Base-by-base conservation (phyloP, 2,113 vertebrate species). In the Pollachius pollachius region DNA sequence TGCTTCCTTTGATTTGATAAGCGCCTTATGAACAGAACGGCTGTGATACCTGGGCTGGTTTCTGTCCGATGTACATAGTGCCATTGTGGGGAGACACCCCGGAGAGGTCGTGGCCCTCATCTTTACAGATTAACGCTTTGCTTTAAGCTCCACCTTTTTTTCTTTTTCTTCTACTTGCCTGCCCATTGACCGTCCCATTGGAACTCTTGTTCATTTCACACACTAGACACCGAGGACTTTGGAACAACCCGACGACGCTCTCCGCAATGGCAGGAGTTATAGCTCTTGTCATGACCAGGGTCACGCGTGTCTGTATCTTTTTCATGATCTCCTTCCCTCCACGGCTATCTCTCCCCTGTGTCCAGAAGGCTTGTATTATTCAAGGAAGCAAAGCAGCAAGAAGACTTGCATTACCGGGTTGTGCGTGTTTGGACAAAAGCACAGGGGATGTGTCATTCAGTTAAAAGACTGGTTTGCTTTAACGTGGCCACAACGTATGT, bases 261-360 rank as follows among this genome's bases (percentile, higher is more conserved):
- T 65, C 23, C 2, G 69, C 21, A 61, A 73, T 34, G 67, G 27
- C 67, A 65, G 30, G 17, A 71, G 69, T 34, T 68, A 52, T 62
- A 62, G 15, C 65, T 65, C 48, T 72, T 59, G 19, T 16, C 34
- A 70, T 52, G 59, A 61, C 63, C 30, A 25, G 61, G 68, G 68
- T 80, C 69, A 72, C 66, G 68, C n/a, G 16, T 71, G 68, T 70
- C 77, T 48, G 41, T 70, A 74, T 81, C 70, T 74, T 75, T 48
- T 74, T 58, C 41, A 65, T 58, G 66, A 72, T 65, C 23, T 65
- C 23, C 64, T 48, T 71, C 60, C 23, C 4, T 52, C 9, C 52
- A 9, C 16, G 56, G 4, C 65, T 21, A 13, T 12, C 34, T 11
- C 61, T 66, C 69, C 21, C 23, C 6, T 27, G 37, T 64, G 59